Evolutionary conservation across 2,888 invertebrate species (phyloP).

Genomic region (Lottia gigantea): DNA sequence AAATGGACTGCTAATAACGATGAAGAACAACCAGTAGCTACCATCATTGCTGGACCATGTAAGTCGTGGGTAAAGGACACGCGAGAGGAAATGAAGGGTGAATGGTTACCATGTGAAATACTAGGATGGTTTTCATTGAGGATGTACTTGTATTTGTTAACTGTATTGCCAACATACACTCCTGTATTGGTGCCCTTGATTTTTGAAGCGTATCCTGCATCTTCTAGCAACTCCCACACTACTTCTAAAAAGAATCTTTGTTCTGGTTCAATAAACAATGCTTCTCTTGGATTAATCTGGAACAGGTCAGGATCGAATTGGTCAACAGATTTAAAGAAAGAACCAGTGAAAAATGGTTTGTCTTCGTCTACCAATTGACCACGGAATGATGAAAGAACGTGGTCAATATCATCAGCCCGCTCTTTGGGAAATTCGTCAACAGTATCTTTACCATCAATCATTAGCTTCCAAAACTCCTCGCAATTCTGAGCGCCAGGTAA

Average conservation of each 20-base stretch:
- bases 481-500: conserved; percentile 20
- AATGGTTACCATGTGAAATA: conserved; percentile 4
- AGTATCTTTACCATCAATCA: conserved; percentile 16
- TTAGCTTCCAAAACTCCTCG: conserved; percentile 23
- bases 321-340: conserved; percentile 14
- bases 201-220: conserved; percentile 19
- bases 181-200: conserved; percentile 21
- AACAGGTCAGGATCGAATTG: conserved; percentile 23
- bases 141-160: conserved; percentile 22
- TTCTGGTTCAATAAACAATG: conserved; percentile 23
- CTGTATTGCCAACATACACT: conserved; percentile 24
- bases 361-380: conserved; percentile 1
- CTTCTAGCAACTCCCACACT: conserved; percentile 23
- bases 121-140: conserved; percentile 15
- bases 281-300: conserved; percentile 20
- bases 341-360: neutral
- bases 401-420: conserved; percentile 12
- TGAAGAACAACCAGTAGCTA: conserved; percentile 14
- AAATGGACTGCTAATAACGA: conserved; percentile 13
- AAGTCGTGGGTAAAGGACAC: conserved; percentile 3
- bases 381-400: neutral
- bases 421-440: conserved; percentile 14
- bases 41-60: conserved; percentile 14
- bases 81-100: conserved; percentile 7
- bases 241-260: conserved; percentile 24